phyloP scores from a whole-genome alignment of 2,797 vertebrate species.

The Petrocephalus schoutedeni region DNA sequence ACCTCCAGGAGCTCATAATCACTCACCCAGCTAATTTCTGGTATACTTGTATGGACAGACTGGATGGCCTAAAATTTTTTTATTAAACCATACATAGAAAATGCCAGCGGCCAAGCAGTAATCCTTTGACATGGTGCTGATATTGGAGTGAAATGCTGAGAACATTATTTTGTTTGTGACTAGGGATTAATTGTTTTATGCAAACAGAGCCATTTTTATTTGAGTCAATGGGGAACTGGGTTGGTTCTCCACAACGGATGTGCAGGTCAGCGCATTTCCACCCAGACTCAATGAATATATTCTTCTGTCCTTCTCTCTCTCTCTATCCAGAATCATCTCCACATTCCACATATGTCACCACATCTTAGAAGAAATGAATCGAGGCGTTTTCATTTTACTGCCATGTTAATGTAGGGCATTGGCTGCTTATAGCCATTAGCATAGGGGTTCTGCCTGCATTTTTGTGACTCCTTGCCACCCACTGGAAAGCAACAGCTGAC shows the following conservation, averaged over 20 bases:
- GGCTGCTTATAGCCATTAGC: neutral
- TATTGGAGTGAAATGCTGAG: slow-evolving; percentile 1
- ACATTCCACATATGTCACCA: neutral
- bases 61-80: neutral
- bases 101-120: neutral
- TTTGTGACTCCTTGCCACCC: neutral
- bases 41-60: neutral
- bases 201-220: neutral
- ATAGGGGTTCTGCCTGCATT: neutral
- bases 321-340: neutral
- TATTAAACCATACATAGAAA: neutral
- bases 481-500: neutral
- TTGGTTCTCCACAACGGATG: neutral
- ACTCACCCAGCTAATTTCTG: neutral
- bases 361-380: neutral
- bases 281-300: neutral
- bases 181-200: neutral
- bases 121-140: neutral
- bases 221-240: neutral
- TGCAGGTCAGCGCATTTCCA: neutral
- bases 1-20: neutral
- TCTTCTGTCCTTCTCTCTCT: neutral
- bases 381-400: neutral
- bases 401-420: neutral
- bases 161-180: neutral